A percentile compares a stretch with the other conserved stretches of the same genome.
Conservation (phyloP, 2,888 invertebrate genomes). For the Philonicus albiceps region DNA sequence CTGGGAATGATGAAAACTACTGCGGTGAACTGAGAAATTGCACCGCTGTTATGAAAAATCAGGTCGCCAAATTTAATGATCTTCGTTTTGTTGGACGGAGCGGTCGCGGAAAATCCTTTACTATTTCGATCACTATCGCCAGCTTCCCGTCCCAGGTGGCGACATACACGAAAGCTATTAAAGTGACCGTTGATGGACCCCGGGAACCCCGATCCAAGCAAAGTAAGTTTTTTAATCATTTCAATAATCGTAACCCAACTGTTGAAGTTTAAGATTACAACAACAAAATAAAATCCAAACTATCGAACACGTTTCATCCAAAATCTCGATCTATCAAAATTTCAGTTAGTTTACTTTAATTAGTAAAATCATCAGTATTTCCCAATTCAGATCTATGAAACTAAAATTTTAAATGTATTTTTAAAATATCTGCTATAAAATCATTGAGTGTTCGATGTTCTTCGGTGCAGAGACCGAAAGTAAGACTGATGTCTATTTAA, state of each 20-base stretch:
- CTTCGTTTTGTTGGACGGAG: conserved; percentile 96
- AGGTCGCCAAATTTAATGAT: conserved; percentile 98
- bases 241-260: background rate
- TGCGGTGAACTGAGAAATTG: conserved; percentile 94
- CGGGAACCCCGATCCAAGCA: conserved; percentile 96
- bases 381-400: too few relatives aligned
- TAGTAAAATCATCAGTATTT: too few relatives aligned
- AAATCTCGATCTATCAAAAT: too few relatives aligned
- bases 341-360: too few relatives aligned
- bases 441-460: too few relatives aligned
- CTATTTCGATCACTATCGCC: conserved; percentile 88
- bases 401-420: too few relatives aligned
- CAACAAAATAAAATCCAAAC: too few relatives aligned
- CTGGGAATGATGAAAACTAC: conserved; percentile 98
- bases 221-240: conserved; percentile 75
- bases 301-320: too few relatives aligned
- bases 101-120: conserved; percentile 96
- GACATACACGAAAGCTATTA: conserved; percentile 95
- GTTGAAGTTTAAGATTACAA: too few relatives aligned
- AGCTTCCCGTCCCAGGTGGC: conserved; percentile 83
- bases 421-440: too few relatives aligned
- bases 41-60: conserved; percentile 95
- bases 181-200: conserved; percentile 99
- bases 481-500: too few relatives aligned
- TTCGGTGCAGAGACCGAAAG: too few relatives aligned